Conservation (phyloP, 2,888 invertebrate species). For the Nymphalis urticae region DNA sequence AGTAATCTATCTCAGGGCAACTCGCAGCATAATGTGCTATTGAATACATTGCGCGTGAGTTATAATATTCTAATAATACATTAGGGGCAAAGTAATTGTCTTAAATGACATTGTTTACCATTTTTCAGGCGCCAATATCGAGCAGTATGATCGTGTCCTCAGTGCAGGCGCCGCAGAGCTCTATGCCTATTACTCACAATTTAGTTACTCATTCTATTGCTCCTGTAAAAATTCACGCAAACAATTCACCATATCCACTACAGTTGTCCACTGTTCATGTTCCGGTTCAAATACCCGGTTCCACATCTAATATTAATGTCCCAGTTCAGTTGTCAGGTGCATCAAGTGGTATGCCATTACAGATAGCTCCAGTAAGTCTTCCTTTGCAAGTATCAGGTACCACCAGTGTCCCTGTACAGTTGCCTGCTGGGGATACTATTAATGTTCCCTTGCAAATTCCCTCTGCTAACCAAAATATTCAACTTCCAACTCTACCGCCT, state of each 20-base stretch:
- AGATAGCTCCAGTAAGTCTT: slow-evolving; percentile 71
- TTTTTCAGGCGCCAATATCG: slow-evolving; percentile 75
- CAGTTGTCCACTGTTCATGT: slow-evolving; percentile 76
- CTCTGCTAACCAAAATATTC: slow-evolving; percentile 63
- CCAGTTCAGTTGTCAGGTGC: slow-evolving; percentile 72
- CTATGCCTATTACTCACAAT: slow-evolving; percentile 71
- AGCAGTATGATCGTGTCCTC: slow-evolving; percentile 79
- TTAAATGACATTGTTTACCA: slow-evolving; percentile 57
- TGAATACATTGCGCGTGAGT: slow-evolving; percentile 77
- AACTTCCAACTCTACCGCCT: slow-evolving; percentile 64
- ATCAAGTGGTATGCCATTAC: slow-evolving; percentile 65
- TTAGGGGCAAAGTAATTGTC: slow-evolving; percentile 47
- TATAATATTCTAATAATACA: slow-evolving; percentile 41
- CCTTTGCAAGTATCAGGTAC: slow-evolving; percentile 71
- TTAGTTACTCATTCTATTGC: slow-evolving; percentile 73
- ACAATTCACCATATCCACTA: slow-evolving; percentile 66
- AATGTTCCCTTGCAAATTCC: slow-evolving; percentile 75
- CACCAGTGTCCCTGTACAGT: slow-evolving; percentile 70
- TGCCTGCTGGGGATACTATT: slow-evolving; percentile 72
- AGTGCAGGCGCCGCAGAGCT: slow-evolving; percentile 73
- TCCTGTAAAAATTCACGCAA: slow-evolving; percentile 73
- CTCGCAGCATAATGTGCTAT: slow-evolving; percentile 71
- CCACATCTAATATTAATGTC: slow-evolving; percentile 73
- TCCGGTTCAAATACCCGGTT: slow-evolving; percentile 75
- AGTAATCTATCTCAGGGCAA: slow-evolving; percentile 61